Conservation (phyloP, 1,140 invertebrate genomes). For the Drosophila pectinifera region DNA sequence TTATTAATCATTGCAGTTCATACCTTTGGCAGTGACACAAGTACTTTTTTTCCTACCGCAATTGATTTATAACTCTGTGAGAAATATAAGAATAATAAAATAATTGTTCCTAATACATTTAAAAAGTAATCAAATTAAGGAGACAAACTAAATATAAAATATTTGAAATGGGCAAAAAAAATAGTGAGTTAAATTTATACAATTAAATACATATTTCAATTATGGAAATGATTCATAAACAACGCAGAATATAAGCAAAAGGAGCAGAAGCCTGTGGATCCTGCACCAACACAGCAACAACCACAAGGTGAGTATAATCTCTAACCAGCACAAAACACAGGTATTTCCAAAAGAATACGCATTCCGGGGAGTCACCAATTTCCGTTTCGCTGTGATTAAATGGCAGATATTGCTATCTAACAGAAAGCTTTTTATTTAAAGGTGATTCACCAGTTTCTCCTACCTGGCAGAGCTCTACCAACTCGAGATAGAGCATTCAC, state of each 20-base stretch:
- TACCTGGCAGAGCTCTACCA: neutral
- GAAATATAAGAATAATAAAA: no score
- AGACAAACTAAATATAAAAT: neutral
- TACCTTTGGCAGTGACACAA: neutral
- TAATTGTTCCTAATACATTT: no score
- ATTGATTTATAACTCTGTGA: neutral
- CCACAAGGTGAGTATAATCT: conserved; percentile 25
- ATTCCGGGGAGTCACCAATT: conserved; percentile 7
- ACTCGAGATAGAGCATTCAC: no score
- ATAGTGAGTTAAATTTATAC: conserved; percentile 18
- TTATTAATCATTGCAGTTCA: neutral
- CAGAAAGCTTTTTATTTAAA: neutral
- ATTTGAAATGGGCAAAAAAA: conserved; percentile 40
- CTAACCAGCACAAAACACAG: neutral
- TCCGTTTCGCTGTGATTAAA: conserved; percentile 6
- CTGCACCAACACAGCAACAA: conserved; percentile 10
- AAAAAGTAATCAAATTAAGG: neutral
- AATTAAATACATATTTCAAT: no score
- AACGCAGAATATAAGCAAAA: conserved; percentile 27
- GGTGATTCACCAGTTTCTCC: neutral
- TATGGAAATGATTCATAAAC: neutral
- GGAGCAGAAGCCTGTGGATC: neutral
- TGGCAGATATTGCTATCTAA: neutral
- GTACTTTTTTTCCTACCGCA: no score
- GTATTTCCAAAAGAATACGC: neutral